phyloP scores from a whole-genome alignment of 2,113 vertebrate species.

The Crotalus helleri region DNA sequence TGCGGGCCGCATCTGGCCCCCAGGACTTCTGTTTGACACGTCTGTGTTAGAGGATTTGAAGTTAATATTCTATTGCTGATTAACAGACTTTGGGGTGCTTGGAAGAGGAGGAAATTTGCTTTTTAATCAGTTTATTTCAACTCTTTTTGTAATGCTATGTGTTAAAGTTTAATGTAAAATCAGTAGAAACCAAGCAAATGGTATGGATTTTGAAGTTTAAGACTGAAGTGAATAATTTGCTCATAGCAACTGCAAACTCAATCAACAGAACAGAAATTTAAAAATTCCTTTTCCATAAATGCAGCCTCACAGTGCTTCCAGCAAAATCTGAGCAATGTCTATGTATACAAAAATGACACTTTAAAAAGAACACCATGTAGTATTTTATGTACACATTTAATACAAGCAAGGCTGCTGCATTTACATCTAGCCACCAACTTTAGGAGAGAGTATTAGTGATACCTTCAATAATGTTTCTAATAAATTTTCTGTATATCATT shows the following conservation, averaged over 20 bases:
- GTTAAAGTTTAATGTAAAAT: conserved; percentile 45
- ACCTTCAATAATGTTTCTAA: conserved; percentile 63
- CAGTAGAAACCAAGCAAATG: conserved; percentile 39
- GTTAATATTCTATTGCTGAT: conserved; percentile 22
- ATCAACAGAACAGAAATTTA: conserved; percentile 27
- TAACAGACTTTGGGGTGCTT: background rate
- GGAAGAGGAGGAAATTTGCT: background rate
- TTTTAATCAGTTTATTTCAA: conserved; percentile 48
- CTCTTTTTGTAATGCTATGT: conserved; percentile 10
- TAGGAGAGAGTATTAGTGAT: conserved; percentile 49
- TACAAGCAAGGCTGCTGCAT: conserved; percentile 43
- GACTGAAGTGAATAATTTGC: conserved; percentile 50
- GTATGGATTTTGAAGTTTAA: conserved; percentile 56
- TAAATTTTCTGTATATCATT: conserved; percentile 55
- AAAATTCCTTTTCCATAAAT: conserved; percentile 31
- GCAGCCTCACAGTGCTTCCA: background rate
- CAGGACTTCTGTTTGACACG: too few species aligned
- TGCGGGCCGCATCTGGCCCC: too few species aligned
- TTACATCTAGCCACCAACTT: conserved; percentile 47
- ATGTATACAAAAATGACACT: conserved; percentile 48
- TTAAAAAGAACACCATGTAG: conserved; percentile 37
- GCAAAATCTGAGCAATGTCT: conserved; percentile 38
- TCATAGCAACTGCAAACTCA: conserved; percentile 32
- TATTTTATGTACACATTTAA: conserved; percentile 36
- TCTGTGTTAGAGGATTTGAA: background rate